Base-by-base conservation (phyloP, 2,797 vertebrate genomes). In the Nasua narica region DNA sequence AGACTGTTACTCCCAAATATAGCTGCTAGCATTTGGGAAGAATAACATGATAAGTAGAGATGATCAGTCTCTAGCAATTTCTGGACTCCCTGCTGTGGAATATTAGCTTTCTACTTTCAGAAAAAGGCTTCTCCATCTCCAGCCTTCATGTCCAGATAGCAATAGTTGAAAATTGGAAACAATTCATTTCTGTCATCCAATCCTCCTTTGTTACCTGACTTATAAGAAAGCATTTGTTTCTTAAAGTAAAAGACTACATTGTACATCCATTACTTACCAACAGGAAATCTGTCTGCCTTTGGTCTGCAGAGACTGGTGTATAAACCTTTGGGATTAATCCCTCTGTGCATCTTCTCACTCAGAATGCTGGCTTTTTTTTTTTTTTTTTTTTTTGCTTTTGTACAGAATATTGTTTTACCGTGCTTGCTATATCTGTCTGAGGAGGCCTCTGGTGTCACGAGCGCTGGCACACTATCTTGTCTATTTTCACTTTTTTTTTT, bases 131-230 rank as follows among this genome's bases (percentile, higher is more conserved):
- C 29, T 77, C 40, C 67, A n/a, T 82, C 76, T 96, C 87, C 79
- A 96, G 43, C 92, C 97, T 95, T 97, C 94, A 96, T 92, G 88
- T 87, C 48, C 79, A 98, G 96, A 91, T 96, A 97, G 83, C 82
- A 95, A 70, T 94, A 86, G 58, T 65, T 94, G 67, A 92, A 97
- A 97, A 97, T 62, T 96, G 89, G 92, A 90, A 95, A 96, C 89
- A 91, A 94, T 89, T 96, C 96, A 77, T 96, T 97, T 98, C 54
- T 96, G 70, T 93, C 87, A 96, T 91, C 89, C 56, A 85, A 90
- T 96, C 89, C 95, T 84, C 95, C 96, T 96, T 97, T 98, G 96
- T 98, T 96, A 97, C 91, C 86, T 96, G 90, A 78, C 79, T 96
- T 93, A 96, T 81, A 93, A 87, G 85, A 96, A 97, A 93, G 74